phyloP scores from a whole-genome alignment of 2,797 vertebrate species.

The Simalia tracyae region DNA sequence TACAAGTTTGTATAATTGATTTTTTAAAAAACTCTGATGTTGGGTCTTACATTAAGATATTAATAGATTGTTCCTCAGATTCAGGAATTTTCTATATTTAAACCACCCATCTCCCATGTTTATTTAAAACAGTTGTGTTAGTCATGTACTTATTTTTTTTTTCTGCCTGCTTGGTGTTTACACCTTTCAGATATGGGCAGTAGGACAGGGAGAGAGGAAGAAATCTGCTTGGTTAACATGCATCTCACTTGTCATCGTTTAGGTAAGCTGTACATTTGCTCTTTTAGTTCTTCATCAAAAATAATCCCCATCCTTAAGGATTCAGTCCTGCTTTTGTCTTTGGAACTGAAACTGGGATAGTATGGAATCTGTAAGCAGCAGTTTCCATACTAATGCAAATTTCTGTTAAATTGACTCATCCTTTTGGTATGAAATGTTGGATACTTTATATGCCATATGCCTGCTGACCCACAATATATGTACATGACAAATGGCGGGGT shows the following conservation, averaged over 20 bases:
- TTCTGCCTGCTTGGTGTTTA: slow-evolving; percentile 30
- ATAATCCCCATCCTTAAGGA: not conserved
- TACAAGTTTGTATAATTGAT: not conserved
- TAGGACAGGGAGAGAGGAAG: slow-evolving; percentile 48
- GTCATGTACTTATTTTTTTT: slow-evolving; percentile 11
- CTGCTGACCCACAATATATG: not conserved
- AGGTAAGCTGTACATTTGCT: slow-evolving; percentile 35
- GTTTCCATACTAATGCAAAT: not conserved
- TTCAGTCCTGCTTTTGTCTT: not conserved
- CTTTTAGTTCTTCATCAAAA: slow-evolving; percentile 32
- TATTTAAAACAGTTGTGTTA: slow-evolving; percentile 25
- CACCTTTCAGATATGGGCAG: slow-evolving; percentile 22
- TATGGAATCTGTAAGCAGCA: not conserved
- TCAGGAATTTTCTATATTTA: slow-evolving; percentile 6
- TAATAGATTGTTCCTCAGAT: not conserved
- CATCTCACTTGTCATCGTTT: slow-evolving; percentile 40
- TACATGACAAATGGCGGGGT: not conserved
- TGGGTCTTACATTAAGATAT: not conserved
- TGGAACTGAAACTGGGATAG: not conserved
- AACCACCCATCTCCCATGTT: slow-evolving; percentile 25
- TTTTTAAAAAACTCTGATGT: not conserved
- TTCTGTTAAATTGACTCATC: not conserved
- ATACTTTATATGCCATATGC: not conserved
- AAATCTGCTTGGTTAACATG: slow-evolving; percentile 48
- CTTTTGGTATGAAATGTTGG: not conserved